Evolutionary conservation across 2,113 vertebrate genomes (phyloP).

Genomic region (Nerophis lumbriciformis): DNA sequence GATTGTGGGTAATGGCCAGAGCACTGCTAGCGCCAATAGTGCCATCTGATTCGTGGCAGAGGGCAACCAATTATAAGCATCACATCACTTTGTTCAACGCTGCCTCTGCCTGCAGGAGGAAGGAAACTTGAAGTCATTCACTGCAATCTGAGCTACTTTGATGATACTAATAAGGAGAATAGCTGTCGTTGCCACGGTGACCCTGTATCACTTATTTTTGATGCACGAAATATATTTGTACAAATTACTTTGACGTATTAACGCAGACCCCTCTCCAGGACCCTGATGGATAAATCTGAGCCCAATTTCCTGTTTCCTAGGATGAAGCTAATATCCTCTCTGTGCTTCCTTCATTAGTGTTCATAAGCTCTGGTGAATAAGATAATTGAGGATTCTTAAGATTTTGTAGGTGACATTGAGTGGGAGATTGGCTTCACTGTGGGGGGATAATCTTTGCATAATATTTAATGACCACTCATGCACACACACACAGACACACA

Average conservation of each 20-base stretch:
- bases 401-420: constrained; percentile 67
- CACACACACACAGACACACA: constrained; percentile 8
- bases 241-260: background rate
- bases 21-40: constrained; percentile 46
- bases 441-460: constrained; percentile 59
- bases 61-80: constrained; percentile 71
- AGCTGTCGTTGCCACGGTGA: background rate
- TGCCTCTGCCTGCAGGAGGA: constrained; percentile 40
- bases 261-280: background rate
- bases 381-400: constrained; percentile 64
- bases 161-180: background rate
- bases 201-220: background rate
- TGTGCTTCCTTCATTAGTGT: constrained; percentile 47
- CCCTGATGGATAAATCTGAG: constrained; percentile 1
- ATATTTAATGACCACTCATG: constrained; percentile 49
- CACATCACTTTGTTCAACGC: constrained; percentile 68
- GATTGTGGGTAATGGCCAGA: constrained; percentile 49
- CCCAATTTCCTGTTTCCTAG: constrained; percentile 39
- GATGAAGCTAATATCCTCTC: constrained; percentile 42
- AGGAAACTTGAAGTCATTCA: background rate
- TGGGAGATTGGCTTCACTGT: constrained; percentile 46
- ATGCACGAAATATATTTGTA: background rate
- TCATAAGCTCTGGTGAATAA: constrained; percentile 53
- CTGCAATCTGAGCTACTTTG: background rate
- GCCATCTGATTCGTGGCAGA: constrained; percentile 57